Evolutionary conservation across 2,888 invertebrate species (phyloP), one percentile per base, ranked within the genome.

Genomic region (Nymphalis c-album): DNA sequence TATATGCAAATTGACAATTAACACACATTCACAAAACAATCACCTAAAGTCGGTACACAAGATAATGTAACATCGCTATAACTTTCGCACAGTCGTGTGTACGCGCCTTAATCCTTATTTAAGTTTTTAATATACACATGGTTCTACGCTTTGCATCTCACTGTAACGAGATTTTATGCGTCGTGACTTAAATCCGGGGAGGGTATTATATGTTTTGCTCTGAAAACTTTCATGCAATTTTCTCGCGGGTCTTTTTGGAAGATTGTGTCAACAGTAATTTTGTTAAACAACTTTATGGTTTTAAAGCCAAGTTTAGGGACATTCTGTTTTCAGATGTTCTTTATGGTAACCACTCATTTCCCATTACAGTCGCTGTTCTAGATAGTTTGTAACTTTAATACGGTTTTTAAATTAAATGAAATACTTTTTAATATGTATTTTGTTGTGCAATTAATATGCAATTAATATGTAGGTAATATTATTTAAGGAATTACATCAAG

Each of bases 211-310:
- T 69, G 66, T 57, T 72, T 72, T 67, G 64, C 67, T 66, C 60
- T 57, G 67, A 35, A 69, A 67, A 69, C 70, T 72, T 69, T 60
- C 66, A 59, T 60, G 64, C 69, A 72, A 73, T 73, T 73, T 73
- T 67, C 71, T 66, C 67, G 51, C 64, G 66, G 68, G 64, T 68
- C 62, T 71, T 73, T 71, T 69, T 64, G 60, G 64, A 68, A 67
- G 71, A 73, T 72, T 71, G 69, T 63, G 71, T 66, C 64, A 68
- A 64, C 70, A 66, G 66, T 64, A 63, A 69, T 69, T 67, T 71
- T 62, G 64, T 62, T 67, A 66, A 61, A 65, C 63, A 59, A 67
- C 62, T 71, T 64, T 67, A 71, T 60, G 67, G 69, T 50, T 71
- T 67, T 58, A 67, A 64, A 69, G 55, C 31, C 60, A 45, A 45